These are phyloP conservation scores for Pyrgus malvae DNA, from an alignment of 2,888 invertebrate species.

Conservation along the genomic window DNA sequence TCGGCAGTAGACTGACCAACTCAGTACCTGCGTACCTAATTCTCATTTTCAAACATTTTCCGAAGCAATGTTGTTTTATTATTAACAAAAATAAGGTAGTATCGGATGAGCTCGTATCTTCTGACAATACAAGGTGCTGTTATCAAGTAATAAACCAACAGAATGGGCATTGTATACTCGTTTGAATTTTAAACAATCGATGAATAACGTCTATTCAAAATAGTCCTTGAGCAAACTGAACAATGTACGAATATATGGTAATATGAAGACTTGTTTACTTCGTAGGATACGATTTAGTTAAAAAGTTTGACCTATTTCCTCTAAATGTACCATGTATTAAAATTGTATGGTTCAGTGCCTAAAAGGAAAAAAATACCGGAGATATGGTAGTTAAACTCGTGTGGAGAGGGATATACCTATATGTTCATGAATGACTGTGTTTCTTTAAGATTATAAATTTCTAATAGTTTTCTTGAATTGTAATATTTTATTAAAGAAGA, in stretches of 20 bases:
- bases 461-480: too few species aligned
- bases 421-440: too few species aligned
- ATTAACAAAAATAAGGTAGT: neutral
- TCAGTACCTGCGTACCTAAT: too few species aligned
- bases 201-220: slow-evolving; percentile 19
- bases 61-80: neutral
- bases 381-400: too few species aligned
- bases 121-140: slow-evolving; percentile 10
- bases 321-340: too few species aligned
- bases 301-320: neutral
- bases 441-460: too few species aligned
- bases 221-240: slow-evolving; percentile 14
- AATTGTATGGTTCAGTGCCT: too few species aligned
- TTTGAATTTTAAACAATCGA: slow-evolving; percentile 20
- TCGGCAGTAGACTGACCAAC: too few species aligned
- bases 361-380: too few species aligned
- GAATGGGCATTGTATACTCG: slow-evolving; percentile 22
- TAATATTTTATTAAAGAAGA: too few species aligned
- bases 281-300: neutral
- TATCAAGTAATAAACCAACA: slow-evolving; percentile 21
- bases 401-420: too few species aligned
- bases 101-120: neutral
- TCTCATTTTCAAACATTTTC: too few species aligned
- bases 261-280: neutral
- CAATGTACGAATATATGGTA: slow-evolving; percentile 1